A percentile compares a stretch with the other conserved stretches of the same genome.
These are phyloP conservation scores for Geotrypetes seraphini DNA, from an alignment of 2,797 vertebrate genomes.

Conservation along the genomic window DNA sequence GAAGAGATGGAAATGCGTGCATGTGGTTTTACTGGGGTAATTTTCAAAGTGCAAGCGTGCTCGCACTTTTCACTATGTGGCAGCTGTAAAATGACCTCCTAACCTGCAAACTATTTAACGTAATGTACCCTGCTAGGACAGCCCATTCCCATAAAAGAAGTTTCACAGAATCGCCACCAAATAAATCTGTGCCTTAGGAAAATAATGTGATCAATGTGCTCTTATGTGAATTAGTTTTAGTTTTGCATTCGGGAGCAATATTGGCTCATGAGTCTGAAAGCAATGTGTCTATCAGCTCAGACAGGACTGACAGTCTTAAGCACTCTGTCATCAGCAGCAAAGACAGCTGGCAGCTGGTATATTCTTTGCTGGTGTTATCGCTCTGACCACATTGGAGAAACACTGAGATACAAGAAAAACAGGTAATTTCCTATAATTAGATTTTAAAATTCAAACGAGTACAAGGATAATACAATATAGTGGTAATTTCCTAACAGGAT, in stretches of 20 bases:
- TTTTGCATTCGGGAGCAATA: conserved; percentile 18
- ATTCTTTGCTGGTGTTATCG: conserved; percentile 4
- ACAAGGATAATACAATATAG: too few species aligned
- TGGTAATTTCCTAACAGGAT: too few species aligned
- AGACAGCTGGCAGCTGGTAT: conserved; percentile 18
- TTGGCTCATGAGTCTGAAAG: background rate
- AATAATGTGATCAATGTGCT: conserved; percentile 27
- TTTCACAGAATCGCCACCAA: too few species aligned
- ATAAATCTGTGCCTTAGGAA: too few species aligned
- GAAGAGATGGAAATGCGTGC: too few species aligned
- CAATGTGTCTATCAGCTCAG: conserved; percentile 2
- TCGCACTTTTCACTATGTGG: too few species aligned
- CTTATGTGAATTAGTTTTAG: conserved; percentile 16
- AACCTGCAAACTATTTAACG: too few species aligned
- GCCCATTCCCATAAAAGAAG: too few species aligned
- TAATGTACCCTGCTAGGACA: too few species aligned
- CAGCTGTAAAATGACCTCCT: too few species aligned
- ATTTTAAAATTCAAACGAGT: conserved; percentile 25
- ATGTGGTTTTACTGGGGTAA: too few species aligned
- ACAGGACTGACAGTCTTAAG: conserved; percentile 9
- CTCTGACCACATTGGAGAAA: conserved; percentile 16
- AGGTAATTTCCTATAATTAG: conserved; percentile 27
- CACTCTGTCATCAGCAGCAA: conserved; percentile 8
- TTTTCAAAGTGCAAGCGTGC: too few species aligned
- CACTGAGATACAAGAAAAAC: conserved; percentile 16